Base-by-base conservation (phyloP, 2,888 invertebrate species). In the Diarsia brunnea region DNA sequence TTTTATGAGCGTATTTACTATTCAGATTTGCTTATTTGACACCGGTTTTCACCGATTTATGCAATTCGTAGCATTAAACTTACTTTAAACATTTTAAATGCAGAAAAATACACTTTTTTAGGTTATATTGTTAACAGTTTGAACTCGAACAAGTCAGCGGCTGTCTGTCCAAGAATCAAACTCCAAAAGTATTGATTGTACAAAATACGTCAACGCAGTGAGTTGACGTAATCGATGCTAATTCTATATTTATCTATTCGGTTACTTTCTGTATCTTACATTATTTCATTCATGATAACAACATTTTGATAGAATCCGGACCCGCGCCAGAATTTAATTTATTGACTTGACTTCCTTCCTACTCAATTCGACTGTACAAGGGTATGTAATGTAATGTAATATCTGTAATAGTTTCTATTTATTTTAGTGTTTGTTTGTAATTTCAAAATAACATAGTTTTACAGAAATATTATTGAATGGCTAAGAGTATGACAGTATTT, bases 61-160 rank as follows among this genome's bases (percentile, higher is more conserved):
- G 4, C 10, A n/a, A 58, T 21, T 14, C 45, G 43, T n/a, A 27
- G 19, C n/a, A 60, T 19, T 19, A 49, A 69, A 82, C 83, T 82
- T 74, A 82, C 81, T 83, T 82, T 82, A 61, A 82, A 82, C 84
- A 82, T 82, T 67, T 75, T 24, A 53, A 55, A 66, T 49, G n/a
- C 27, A 63, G n/a, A 51, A 19, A 38, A 47, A 43, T 14, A 64
- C n/a, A 11, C 8, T 24, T 27, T 49, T 60, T 58, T 24, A 71
- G 70, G 73, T 71, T 78, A 65, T 27, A 66, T 4, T 16, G 12
- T 49, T 80, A 61, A 49, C 65, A 61, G 61, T 61, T 27, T n/a
- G 21, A 45, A 67, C 31, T 77, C 19, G 8, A 77, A 78, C 45
- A 65, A 71, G 45, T 60, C 49, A n/a, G n/a, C 12, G 51, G 19